Evolutionary conservation across 2,888 invertebrate genomes (phyloP), one percentile per base, ranked within the genome.

Genomic region (Sarcophaga caerulescens): DNA sequence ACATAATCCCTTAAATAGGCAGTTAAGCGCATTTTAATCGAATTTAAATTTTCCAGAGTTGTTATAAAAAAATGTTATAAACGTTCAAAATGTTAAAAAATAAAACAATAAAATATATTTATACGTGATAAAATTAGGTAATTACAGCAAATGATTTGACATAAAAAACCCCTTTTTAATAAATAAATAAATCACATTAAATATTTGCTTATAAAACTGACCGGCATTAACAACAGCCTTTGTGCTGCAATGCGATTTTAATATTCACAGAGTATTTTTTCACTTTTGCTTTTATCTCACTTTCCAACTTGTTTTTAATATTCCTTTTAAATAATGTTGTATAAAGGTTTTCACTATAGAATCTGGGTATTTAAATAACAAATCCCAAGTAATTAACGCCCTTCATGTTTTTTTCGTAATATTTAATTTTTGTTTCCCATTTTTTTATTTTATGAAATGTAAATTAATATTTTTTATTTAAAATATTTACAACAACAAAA

Each of bases 331-430:
- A 52, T 2, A 21, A 69, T 69, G 21, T 68, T 4, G 0, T 4
- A 12, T 14, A 47, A 23, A 60, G 1, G 5, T 1, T 57, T 57
- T 14, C 12, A 45, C 19, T 66, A 45, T 45, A 19, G 6, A 47
- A 47, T 52, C 62, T 17, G 44, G 19, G 11, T 71, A 70, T 52
- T 79, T 79, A 71, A 79, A 79, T n/a, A 65, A 65, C 71, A 79
- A 79, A 79, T 65, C 79, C 79, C 3, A 23, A 65, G 65, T 65
- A 79, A 79, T 79, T 79, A 79, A 71, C 79, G 65, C 63, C 65
- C 3, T 52, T 65, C 44, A 35, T 57, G n/a, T 47, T 63, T 63
- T 63, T 12, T 47, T 0, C 10, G n/a, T 60, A 23, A 23, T 23
- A 62, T 10, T n/a, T 14, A n/a, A 8, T 1, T n/a, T 17, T 17